Percentiles rank a stretch among this genome's conserved stretches.
These are phyloP conservation scores for Myioborus melanocephalus DNA, from an alignment of 2,797 vertebrate species.

Conservation along the genomic window DNA sequence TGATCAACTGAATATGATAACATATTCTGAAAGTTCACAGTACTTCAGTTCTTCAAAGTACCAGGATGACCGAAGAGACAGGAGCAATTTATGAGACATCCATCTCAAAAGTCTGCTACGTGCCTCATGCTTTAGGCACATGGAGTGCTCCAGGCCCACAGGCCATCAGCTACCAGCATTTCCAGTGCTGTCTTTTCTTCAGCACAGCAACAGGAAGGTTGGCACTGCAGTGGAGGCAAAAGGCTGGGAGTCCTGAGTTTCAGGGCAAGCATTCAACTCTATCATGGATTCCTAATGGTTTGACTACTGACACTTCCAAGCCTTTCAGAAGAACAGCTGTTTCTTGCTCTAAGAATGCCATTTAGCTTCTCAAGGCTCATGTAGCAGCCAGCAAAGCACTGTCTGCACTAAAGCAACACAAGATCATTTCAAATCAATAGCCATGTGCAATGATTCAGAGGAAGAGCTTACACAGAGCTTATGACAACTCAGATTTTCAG, in stretches of 20 bases:
- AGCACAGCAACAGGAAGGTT: neutral
- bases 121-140: neutral
- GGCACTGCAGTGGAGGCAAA: neutral
- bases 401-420: neutral
- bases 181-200: neutral
- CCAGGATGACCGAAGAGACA: neutral
- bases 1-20: neutral
- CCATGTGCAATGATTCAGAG: neutral
- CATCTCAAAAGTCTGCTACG: neutral
- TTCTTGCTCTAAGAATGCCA: neutral
- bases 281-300: neutral
- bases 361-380: neutral
- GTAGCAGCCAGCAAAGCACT: neutral
- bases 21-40: neutral
- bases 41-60: neutral
- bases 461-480: neutral
- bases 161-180: neutral
- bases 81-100: neutral
- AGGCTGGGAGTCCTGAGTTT: neutral
- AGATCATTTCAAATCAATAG: neutral
- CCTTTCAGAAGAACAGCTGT: neutral
- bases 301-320: accelerated
- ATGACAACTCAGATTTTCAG: neutral
- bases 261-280: neutral
- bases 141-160: accelerated